Percentiles rank a stretch among this genome's conserved stretches.
These are phyloP conservation scores for Gopherus flavomarginatus DNA, from an alignment of 2,113 vertebrate species.

Conservation along the genomic window DNA sequence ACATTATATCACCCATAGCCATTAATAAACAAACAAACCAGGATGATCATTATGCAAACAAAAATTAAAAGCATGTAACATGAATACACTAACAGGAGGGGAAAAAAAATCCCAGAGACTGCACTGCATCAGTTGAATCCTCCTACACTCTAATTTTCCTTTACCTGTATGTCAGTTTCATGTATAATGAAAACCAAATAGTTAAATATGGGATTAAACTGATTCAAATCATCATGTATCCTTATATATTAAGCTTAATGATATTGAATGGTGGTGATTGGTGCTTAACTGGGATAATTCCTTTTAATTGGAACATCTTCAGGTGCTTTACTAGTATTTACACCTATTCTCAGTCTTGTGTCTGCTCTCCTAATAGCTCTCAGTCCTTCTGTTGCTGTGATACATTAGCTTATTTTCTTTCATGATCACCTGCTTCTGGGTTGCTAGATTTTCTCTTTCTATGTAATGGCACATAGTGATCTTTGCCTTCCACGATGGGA, in stretches of 20 bases:
- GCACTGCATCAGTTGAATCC: accelerated
- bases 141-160: neutral
- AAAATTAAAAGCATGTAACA: neutral
- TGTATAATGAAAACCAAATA: neutral
- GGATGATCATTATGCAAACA: neutral
- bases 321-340: neutral
- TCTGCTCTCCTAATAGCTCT: neutral
- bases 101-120: neutral
- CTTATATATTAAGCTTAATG: neutral
- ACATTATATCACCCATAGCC: neutral
- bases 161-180: neutral
- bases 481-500: neutral
- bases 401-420: neutral
- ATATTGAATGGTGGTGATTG: neutral
- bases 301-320: neutral
- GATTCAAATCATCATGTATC: neutral
- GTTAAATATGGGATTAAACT: neutral
- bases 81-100: neutral
- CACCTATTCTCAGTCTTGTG: neutral
- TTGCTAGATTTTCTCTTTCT: neutral
- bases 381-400: neutral
- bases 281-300: neutral
- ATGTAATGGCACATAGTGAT: neutral
- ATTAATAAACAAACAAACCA: neutral
- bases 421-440: neutral